These are phyloP conservation scores for Actinernus sp. DNA, from an alignment of 92 coral and sea anemone genomes.

Conservation along the genomic window DNA sequence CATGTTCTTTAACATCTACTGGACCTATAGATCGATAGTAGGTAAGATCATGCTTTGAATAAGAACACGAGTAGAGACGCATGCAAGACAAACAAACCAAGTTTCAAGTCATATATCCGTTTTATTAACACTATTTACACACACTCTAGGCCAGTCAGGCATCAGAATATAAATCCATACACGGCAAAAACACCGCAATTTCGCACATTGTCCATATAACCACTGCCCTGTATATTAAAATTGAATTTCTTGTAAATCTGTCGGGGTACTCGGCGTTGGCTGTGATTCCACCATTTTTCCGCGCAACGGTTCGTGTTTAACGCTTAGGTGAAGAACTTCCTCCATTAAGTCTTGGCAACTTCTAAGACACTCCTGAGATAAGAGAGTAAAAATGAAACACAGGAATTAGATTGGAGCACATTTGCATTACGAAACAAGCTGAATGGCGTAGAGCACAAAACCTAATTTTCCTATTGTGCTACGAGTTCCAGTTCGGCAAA, in stretches of 20 bases:
- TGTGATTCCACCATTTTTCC: conserved; percentile 60
- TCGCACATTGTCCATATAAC: conserved; percentile 20
- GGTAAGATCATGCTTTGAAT: too few species aligned
- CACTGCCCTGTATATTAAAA: conserved; percentile 76
- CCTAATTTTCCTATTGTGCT: too few species aligned
- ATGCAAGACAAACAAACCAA: neutral
- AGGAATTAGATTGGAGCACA: too few species aligned
- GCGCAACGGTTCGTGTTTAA: conserved; percentile 53
- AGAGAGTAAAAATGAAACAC: neutral
- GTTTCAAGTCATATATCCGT: conserved; percentile 14
- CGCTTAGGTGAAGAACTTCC: conserved; percentile 87
- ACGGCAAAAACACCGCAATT: conserved; percentile 54
- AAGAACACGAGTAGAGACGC: too few species aligned
- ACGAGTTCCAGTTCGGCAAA: too few species aligned
- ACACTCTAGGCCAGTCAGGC: too few species aligned
- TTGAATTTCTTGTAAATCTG: conserved; percentile 96
- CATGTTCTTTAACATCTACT: too few species aligned
- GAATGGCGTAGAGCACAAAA: too few species aligned
- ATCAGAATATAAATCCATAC: too few species aligned
- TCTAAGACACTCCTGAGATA: conserved; percentile 88
- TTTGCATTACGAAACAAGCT: too few species aligned
- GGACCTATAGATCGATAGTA: too few species aligned
- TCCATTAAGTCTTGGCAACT: conserved; percentile 97
- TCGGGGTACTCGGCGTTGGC: conserved; percentile 65
- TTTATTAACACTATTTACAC: conserved; percentile 71